Base-by-base conservation (phyloP, 2,113 vertebrate genomes). In the Nycticryphes semicollaris region DNA sequence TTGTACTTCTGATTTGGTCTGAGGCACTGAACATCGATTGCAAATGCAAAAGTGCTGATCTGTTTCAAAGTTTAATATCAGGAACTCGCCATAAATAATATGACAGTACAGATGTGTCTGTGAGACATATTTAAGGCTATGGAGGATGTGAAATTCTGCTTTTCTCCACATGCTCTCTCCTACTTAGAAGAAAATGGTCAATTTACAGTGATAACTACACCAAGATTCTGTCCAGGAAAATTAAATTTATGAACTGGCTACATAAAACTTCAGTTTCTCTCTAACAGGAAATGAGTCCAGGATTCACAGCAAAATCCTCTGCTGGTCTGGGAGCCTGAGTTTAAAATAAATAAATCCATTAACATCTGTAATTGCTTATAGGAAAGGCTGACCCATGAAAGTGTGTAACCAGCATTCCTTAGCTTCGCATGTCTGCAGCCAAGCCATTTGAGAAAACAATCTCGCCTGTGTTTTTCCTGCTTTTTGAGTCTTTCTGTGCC, bases 331-430 rank as follows among this genome's bases (percentile, higher is more conserved):
- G 77, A 95, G 92, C 66, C 57, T 31, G 51, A 78, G 22, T 90
- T 95, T 93, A 91, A 95, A 93, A 81, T 81, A 96, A 96, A 96
- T 94, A 95, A 90, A 95, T 94, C 76, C 66, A 94, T 95, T 94
- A 94, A 81, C 94, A 87, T 96, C 94, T 95, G 95, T 92, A 92
- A 73, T 93, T 92, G 86, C 94, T 96, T 94, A 91, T 75, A 89
- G 96, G 88, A 96, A 96, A 90, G 90, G 69, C 90, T 96, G 89
- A 93, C 43, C 96, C 76, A 30, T 82, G 76, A n/a, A 94, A 93
- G 90, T 82, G 92, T 90, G 73, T 82, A 84, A 92, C 69, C 90
- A 87, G 86, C 92, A 92, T 96, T 97, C 95, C 90, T 94, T 50
- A 64, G 83, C 73, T 86, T 90, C 19, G 22, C 43, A 5, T 89